Evolutionary conservation across 2,888 invertebrate species (phyloP), one percentile per base, ranked within the genome.

Genomic region (Ellobium chinense): DNA sequence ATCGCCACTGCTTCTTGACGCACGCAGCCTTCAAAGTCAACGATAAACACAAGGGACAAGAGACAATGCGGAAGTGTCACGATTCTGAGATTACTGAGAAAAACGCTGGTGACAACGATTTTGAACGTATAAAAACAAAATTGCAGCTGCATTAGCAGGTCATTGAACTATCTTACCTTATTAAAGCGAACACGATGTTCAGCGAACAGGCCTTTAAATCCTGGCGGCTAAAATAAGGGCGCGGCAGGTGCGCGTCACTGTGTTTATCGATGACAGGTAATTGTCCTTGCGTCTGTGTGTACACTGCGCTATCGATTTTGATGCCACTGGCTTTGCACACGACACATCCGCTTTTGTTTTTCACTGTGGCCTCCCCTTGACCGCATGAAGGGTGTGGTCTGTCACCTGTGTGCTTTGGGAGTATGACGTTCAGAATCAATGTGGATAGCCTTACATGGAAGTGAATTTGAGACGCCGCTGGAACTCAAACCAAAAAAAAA

Each of bases 311-410:
- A 29, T 34, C 27, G 54, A 36, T 39, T 21, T 56, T 1, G n/a
- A 7, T 24, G 18, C 27, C 24, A 24, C 37, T 58, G 3, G 34
- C 56, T 68, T 36, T 72, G 72, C 58, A 37, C 72, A 72, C 72
- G 72, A 12, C 72, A 27, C 37, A 12, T 7, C 18, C 1, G 2
- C 4, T 54, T 46, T 31, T 56, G 24, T 70, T 70, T 70, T 54
- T 70, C 70, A 70, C 34, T 21, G 56, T 70, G 70, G 7, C 31
- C 56, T 70, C 70, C 70, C 70, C 56, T 70, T 46, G 46, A 46
- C 46, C 46, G 46, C 46, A 46, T 12, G 46, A 12, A 12, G 46
- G 46, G 46, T 46, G 46, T 46, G 46, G 46, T 46, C 46, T n/a
- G n/a, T n/a, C 21, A 37, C 7, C 34, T 14, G 63, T 18, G 18